Conservation (phyloP, 2,888 invertebrate genomes). For the Agrotis puta region DNA sequence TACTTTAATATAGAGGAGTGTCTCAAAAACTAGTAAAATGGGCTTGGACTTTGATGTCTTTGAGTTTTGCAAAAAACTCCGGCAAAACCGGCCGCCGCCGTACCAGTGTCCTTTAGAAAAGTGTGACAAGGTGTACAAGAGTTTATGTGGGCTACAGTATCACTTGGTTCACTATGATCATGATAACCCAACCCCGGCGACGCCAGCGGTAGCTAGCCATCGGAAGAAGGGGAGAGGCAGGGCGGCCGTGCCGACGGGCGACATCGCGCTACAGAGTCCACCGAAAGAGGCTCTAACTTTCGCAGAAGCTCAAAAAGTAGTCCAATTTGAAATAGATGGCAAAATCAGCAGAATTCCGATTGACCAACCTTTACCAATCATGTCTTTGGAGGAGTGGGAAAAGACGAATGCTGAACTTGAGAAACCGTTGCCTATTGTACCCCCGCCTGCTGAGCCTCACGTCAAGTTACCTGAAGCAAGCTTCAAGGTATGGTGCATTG, state of each 20-base stretch:
- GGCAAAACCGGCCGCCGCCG: slow-evolving; percentile 95
- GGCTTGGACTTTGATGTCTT: slow-evolving; percentile 96
- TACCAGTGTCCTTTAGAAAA: slow-evolving; percentile 96
- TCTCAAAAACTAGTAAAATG: slow-evolving; percentile 86
- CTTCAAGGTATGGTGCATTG: slow-evolving; percentile 77
- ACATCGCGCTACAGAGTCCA: slow-evolving; percentile 88
- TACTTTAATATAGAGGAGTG: slow-evolving; percentile 33
- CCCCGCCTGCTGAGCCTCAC: slow-evolving; percentile 85
- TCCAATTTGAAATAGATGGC: slow-evolving; percentile 96
- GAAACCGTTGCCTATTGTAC: slow-evolving; percentile 84
- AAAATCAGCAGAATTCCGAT: slow-evolving; percentile 93
- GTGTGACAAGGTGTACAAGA: slow-evolving; percentile 96
- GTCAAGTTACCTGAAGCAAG: slow-evolving; percentile 88
- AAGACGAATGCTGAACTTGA: slow-evolving; percentile 87
- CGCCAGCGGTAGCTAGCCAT: slow-evolving; percentile 91
- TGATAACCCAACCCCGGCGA: slow-evolving; percentile 93
- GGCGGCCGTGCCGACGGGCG: slow-evolving; percentile 91
- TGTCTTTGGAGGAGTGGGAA: slow-evolving; percentile 93
- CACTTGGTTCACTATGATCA: slow-evolving; percentile 96
- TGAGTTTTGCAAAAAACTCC: slow-evolving; percentile 96
- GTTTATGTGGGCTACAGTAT: slow-evolving; percentile 96
- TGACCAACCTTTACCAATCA: slow-evolving; percentile 93
- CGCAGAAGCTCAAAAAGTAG: slow-evolving; percentile 96
- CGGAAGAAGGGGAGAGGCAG: slow-evolving; percentile 92
- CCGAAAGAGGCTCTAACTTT: slow-evolving; percentile 94